Evolutionary conservation across 2,797 vertebrate genomes (phyloP).

Genomic region (Pangasius sanitwongsei): DNA sequence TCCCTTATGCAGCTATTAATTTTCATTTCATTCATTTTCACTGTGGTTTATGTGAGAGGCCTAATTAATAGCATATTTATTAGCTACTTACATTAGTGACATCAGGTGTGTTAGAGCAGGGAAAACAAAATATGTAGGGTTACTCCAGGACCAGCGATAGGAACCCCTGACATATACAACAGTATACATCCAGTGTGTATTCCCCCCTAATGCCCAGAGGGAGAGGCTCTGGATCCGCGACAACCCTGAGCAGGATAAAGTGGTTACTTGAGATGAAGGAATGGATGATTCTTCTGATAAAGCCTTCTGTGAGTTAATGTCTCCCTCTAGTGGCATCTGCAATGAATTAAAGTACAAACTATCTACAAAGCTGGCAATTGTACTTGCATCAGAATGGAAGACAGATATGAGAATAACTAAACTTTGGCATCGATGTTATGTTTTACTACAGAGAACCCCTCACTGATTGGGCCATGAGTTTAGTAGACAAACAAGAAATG

Average conservation of each 20-base stretch:
- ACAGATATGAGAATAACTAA: neutral
- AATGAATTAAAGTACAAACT: neutral
- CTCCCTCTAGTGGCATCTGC: conserved; percentile 33
- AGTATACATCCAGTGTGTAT: neutral
- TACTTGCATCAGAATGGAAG: neutral
- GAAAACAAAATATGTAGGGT: neutral
- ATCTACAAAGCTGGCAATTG: neutral
- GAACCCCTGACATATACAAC: neutral
- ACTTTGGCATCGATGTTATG: neutral
- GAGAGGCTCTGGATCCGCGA: neutral
- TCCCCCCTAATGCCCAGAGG: neutral
- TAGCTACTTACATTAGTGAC: neutral
- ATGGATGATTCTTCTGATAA: neutral
- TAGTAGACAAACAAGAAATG: neutral
- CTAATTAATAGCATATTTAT: neutral
- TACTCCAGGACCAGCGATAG: neutral
- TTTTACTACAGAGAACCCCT: neutral
- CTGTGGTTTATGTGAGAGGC: neutral
- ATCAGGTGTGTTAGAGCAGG: neutral
- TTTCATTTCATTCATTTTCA: neutral
- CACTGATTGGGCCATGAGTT: neutral
- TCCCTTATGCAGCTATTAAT: neutral
- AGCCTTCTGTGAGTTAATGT: conserved; percentile 37
- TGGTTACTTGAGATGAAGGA: neutral
- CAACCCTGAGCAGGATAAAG: neutral